phyloP scores from a whole-genome alignment of 2,797 vertebrate species.

The Cossypha heuglini region DNA sequence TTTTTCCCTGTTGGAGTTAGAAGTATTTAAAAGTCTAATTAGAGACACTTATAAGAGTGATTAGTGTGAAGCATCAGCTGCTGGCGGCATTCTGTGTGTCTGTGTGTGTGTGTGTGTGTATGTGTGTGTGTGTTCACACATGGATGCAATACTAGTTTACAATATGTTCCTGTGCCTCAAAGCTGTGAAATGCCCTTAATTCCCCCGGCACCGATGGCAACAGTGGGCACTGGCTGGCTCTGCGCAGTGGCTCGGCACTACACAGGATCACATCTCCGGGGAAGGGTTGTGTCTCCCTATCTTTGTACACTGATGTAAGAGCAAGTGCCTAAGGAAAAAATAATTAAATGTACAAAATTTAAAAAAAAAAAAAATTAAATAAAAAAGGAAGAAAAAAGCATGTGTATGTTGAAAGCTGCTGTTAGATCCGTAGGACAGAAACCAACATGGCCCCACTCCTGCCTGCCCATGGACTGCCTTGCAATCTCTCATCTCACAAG shows the following conservation, averaged over 20 bases:
- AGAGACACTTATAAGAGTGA: constrained; percentile 35
- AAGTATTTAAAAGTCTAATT: constrained; percentile 52
- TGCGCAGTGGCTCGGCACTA: not conserved
- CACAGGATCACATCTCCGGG: not conserved
- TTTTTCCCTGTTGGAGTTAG: not conserved
- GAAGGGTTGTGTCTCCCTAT: rapidly evolving
- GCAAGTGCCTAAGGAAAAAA: not conserved
- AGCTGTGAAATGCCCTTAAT: constrained; percentile 27
- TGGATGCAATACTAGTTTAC: constrained; percentile 17
- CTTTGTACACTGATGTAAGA: not conserved
- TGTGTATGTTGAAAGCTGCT: not conserved
- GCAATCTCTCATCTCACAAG: not conserved
- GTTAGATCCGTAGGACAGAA: not conserved
- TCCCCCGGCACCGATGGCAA: not conserved
- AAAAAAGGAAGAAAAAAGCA: not conserved
- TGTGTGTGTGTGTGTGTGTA: not conserved
- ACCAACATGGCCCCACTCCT: rapidly evolving
- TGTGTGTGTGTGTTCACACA: not conserved
- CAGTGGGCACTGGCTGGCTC: not conserved
- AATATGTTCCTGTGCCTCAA: constrained; percentile 9
- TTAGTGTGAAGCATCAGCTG: constrained; percentile 48
- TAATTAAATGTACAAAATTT: not conserved
- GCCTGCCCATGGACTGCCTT: not conserved
- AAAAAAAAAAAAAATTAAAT: too few species aligned
- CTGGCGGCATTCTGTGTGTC: not conserved